Evolutionary conservation across 2,888 invertebrate genomes (phyloP), one percentile per base, ranked within the genome.

Genomic region (Oscheius sp.): DNA sequence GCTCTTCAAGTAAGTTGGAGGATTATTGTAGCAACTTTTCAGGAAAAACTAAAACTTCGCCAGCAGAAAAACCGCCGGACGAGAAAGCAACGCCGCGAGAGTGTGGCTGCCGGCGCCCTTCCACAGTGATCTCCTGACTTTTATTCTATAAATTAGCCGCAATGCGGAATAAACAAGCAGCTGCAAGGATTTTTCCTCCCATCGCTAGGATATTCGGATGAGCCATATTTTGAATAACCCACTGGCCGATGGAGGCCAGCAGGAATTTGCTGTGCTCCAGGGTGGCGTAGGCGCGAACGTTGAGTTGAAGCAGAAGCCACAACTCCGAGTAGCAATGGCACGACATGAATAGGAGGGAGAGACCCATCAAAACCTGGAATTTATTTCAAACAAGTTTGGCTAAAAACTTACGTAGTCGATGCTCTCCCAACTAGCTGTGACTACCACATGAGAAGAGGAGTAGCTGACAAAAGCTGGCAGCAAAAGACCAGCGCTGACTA

Each of bases 361-460:
- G 71, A 20, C 70, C 63, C 74, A 84, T 83, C 17, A 84, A 65
- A 3, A 79, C 74, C 84, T 84, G 66, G 31, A 77, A 71, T 45
- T 29, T 15, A 5, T 46, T 46, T 6, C 6, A 34, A 20, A 25
- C 34, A 20, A 15, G 39, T 17, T 20, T 6, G 12, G 37, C n/a
- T 20, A 12, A 2, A 48, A 66, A 69, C 82, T 73, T 52, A 86
- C 85, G 69, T 83, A 82, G 65, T 86, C 85, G 37, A 85, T 85
- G 37, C 80, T 81, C 53, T 85, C 85, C 85, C 85, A 85, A 39
- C 82, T 80, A 2, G 85, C 85, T 33, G 84, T 83, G 15, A 84
- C 80, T 46, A 82, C 71, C 2, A 84, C 79, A 33, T 73, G 65
- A 27, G 76, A 72, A 25, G 61, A 33, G 0, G 72, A 69, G 55